Evolutionary conservation across 1,140 invertebrate genomes (phyloP).

Genomic region (Megathymus violae): DNA sequence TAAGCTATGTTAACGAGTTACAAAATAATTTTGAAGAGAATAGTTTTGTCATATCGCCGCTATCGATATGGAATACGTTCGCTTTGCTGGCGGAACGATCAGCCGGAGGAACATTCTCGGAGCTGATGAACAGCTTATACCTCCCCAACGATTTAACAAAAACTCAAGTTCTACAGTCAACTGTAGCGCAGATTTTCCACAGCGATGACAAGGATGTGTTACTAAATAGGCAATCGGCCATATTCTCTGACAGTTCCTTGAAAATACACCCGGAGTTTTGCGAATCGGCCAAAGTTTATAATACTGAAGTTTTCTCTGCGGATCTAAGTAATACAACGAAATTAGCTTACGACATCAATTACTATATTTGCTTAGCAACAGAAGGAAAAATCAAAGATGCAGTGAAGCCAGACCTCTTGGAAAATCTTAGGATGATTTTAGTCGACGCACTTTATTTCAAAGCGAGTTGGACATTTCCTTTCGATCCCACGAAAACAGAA

Average conservation of each 20-base stretch:
- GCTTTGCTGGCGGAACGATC: conserved; percentile 82
- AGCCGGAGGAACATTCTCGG: conserved; percentile 74
- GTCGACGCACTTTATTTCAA: conserved; percentile 91
- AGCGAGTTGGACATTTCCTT: conserved; percentile 88
- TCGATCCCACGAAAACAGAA: conserved; percentile 85
- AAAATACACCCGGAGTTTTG: conserved; percentile 72
- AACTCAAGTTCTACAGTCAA: conserved; percentile 65
- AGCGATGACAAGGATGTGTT: conserved; percentile 52
- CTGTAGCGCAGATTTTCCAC: conserved; percentile 53
- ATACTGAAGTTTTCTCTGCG: conserved; percentile 61
- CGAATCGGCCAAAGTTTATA: conserved; percentile 61
- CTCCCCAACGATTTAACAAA: conserved; percentile 66
- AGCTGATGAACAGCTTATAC: conserved; percentile 72
- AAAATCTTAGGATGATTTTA: conserved; percentile 85
- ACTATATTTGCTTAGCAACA: conserved; percentile 68
- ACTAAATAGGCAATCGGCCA: conserved; percentile 59
- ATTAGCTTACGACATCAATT: conserved; percentile 70
- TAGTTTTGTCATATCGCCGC: conserved; percentile 75
- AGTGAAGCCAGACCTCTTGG: conserved; percentile 65
- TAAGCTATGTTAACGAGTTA: conserved; percentile 64
- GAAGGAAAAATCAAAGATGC: conserved; percentile 64
- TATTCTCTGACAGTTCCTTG: conserved; percentile 61
- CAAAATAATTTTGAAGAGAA: conserved; percentile 66
- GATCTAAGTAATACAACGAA: conserved; percentile 65
- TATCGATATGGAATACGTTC: conserved; percentile 82